phyloP scores from a whole-genome alignment of 2,888 invertebrate genomes.

The Notodonta dromedarius region DNA sequence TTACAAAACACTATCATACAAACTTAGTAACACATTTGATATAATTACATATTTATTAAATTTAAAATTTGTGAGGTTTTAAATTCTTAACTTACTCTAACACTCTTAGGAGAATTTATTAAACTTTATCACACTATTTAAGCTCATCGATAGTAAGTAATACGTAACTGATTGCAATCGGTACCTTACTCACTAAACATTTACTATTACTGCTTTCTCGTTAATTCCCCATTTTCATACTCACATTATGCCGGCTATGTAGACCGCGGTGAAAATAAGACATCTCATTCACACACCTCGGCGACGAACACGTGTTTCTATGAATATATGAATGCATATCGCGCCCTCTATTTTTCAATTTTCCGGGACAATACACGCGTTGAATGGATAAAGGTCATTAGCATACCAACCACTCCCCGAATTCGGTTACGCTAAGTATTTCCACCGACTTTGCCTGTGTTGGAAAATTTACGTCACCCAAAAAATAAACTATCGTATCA shows the following conservation, averaged over 20 bases:
- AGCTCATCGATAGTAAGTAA: no score
- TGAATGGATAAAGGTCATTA: conserved; percentile 60
- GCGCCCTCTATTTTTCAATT: conserved; percentile 76
- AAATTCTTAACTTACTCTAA: no score
- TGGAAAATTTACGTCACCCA: neutral
- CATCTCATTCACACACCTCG: conserved; percentile 41
- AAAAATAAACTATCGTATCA: no score
- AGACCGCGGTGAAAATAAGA: conserved; percentile 27
- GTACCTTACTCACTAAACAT: no score
- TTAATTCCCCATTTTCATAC: neutral
- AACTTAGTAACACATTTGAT: no score
- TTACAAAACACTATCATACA: no score
- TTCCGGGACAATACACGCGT: conserved; percentile 73
- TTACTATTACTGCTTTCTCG: no score
- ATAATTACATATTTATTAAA: no score
- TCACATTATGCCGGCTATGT: conserved; percentile 12
- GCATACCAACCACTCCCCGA: conserved; percentile 39
- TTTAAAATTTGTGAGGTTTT: no score
- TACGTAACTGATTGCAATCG: no score
- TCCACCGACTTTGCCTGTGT: neutral
- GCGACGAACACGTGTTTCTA: conserved; percentile 56
- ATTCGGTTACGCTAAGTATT: neutral
- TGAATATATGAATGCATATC: conserved; percentile 75
- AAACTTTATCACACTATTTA: no score
- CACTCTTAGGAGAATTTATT: no score